Evolutionary conservation across 35 echinoderm and acorn worm species (phyloP).

Genomic region (Heliocidaris erythrogramma): DNA sequence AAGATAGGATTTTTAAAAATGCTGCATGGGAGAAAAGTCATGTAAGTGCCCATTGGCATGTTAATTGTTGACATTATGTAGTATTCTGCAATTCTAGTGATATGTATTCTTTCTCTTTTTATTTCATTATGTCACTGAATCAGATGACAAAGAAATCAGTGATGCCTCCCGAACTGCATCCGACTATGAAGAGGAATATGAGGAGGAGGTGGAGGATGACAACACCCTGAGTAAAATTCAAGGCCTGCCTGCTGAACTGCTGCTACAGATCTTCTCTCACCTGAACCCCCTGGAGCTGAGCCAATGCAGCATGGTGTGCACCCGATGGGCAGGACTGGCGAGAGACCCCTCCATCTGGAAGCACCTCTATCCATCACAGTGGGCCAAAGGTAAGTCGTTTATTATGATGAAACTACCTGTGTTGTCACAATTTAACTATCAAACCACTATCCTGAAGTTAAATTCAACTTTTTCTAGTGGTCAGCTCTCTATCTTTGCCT

Average conservation of each 20-base stretch:
- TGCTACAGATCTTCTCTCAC: conserved; percentile 87
- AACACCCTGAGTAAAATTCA: conserved; percentile 55
- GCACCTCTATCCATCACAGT: conserved; percentile 67
- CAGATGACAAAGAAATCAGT: neutral
- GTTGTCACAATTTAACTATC: no score
- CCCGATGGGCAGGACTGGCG: conserved; percentile 66
- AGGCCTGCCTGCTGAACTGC: conserved; percentile 73
- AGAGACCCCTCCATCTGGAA: conserved; percentile 72
- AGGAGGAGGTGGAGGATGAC: conserved; percentile 54
- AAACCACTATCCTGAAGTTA: neutral
- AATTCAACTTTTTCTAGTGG: no score
- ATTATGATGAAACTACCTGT: no score
- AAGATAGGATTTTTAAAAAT: no score
- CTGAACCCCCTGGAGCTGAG: conserved; percentile 78
- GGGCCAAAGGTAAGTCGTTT: conserved; percentile 94
- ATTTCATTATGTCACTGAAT: neutral
- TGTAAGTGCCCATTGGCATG: no score
- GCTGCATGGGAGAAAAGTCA: no score
- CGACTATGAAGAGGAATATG: neutral
- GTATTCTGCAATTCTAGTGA: no score
- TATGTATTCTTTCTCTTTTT: neutral
- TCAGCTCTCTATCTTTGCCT: neutral
- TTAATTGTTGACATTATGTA: no score
- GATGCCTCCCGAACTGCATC: neutral
- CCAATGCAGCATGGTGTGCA: conserved; percentile 72